These are phyloP conservation scores for Teleiodes luculella DNA, from an alignment of 2,888 invertebrate species.

Conservation along the genomic window DNA sequence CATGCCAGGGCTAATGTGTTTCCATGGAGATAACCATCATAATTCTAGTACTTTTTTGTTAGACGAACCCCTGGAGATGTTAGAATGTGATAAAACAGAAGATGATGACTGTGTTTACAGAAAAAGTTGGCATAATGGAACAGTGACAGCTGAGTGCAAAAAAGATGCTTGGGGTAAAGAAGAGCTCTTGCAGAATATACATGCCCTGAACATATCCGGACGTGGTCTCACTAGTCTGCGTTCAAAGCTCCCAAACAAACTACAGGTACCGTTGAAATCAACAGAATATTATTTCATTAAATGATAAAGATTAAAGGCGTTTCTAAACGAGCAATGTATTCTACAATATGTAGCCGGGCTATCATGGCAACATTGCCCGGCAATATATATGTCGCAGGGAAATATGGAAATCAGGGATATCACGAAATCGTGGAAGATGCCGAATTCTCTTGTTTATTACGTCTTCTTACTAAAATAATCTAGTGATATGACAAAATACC, in stretches of 20 bases:
- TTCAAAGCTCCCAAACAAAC: neutral
- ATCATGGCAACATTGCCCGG: no score
- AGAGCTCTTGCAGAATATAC: neutral
- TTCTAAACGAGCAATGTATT: no score
- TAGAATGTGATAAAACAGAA: neutral
- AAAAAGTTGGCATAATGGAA: neutral
- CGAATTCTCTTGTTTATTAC: no score
- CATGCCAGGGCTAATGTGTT: neutral
- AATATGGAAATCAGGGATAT: no score
- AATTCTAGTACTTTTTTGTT: neutral
- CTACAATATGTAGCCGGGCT: no score
- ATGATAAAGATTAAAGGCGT: no score
- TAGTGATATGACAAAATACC: no score
- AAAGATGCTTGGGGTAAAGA: neutral
- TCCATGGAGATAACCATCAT: neutral
- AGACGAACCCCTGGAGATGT: neutral
- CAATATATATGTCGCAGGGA: no score
- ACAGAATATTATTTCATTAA: no score
- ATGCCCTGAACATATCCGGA: neutral
- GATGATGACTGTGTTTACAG: neutral
- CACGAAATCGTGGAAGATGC: no score
- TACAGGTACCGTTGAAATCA: neutral
- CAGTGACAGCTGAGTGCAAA: neutral
- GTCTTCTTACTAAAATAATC: no score
- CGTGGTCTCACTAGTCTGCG: neutral